Evolutionary conservation across 1,140 invertebrate genomes (phyloP).

Genomic region (Ceratina calcarata): DNA sequence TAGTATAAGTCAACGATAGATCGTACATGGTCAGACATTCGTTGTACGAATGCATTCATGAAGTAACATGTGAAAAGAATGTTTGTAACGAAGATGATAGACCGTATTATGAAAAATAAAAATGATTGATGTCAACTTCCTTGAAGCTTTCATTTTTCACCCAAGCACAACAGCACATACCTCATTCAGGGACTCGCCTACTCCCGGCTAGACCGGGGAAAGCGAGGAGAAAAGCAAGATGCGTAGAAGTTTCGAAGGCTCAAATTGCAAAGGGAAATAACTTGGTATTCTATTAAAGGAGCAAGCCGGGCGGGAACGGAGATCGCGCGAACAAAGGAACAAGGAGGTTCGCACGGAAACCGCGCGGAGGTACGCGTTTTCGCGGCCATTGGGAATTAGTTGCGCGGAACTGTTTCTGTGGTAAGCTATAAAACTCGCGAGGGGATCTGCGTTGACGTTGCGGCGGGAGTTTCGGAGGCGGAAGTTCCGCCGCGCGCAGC

Average conservation of each 20-base stretch:
- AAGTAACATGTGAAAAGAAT: too few species aligned
- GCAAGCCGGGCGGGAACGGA: constrained; percentile 29
- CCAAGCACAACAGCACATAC: too few species aligned
- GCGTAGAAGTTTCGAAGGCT: constrained; percentile 41
- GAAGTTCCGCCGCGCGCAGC: constrained; percentile 40
- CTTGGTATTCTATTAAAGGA: constrained; percentile 69
- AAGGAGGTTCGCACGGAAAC: neutral
- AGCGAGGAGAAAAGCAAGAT: constrained; percentile 26
- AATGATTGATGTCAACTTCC: too few species aligned
- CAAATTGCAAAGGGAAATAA: constrained; percentile 69
- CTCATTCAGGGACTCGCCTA: neutral
- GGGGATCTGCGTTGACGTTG: neutral
- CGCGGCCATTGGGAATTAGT: constrained; percentile 52
- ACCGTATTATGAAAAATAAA: too few species aligned
- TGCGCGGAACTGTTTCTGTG: constrained; percentile 54
- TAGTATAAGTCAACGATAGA: too few species aligned
- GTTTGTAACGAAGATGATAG: too few species aligned
- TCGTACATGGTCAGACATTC: too few species aligned
- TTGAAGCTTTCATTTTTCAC: too few species aligned
- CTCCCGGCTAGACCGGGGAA: neutral
- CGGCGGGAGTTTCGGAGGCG: neutral
- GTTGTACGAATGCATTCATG: too few species aligned
- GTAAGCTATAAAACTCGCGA: constrained; percentile 47
- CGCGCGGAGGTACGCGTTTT: neutral
- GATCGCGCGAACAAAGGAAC: neutral